These are phyloP conservation scores for Sceloporus tristichus DNA, from an alignment of 2,113 vertebrate species.

Conservation along the genomic window DNA sequence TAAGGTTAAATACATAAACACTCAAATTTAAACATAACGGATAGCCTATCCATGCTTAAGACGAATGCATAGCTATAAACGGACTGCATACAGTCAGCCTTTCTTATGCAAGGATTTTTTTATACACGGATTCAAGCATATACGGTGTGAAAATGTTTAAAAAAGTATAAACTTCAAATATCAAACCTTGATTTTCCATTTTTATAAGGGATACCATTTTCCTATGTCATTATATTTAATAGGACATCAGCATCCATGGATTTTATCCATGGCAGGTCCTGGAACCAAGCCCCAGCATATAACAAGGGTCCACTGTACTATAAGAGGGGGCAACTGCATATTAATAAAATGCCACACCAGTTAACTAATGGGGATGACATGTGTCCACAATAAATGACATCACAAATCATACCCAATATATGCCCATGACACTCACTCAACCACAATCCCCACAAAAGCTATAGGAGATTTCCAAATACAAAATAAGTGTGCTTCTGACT, in stretches of 20 bases:
- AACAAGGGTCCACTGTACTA: background rate
- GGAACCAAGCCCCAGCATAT: too few relatives aligned
- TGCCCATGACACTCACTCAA: background rate
- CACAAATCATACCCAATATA: background rate
- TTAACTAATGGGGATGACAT: background rate
- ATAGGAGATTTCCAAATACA: background rate
- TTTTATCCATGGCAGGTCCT: too few relatives aligned
- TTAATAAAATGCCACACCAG: background rate
- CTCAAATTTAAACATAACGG: background rate
- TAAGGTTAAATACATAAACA: too few relatives aligned
- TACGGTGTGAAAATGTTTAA: too few relatives aligned
- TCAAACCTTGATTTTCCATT: too few relatives aligned
- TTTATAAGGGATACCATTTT: too few relatives aligned
- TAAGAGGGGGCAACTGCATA: background rate
- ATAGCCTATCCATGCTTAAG: background rate
- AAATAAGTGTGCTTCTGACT: background rate
- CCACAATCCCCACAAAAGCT: background rate
- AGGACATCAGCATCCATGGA: too few relatives aligned
- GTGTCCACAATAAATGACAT: background rate
- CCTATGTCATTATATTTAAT: too few relatives aligned
- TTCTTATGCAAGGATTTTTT: too few relatives aligned
- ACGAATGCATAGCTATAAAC: background rate
- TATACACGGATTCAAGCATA: too few relatives aligned
- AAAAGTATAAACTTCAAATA: too few relatives aligned
- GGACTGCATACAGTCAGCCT: too few relatives aligned